These are phyloP conservation scores for Idaea biselata DNA, from an alignment of 2,888 invertebrate species.

Conservation along the genomic window DNA sequence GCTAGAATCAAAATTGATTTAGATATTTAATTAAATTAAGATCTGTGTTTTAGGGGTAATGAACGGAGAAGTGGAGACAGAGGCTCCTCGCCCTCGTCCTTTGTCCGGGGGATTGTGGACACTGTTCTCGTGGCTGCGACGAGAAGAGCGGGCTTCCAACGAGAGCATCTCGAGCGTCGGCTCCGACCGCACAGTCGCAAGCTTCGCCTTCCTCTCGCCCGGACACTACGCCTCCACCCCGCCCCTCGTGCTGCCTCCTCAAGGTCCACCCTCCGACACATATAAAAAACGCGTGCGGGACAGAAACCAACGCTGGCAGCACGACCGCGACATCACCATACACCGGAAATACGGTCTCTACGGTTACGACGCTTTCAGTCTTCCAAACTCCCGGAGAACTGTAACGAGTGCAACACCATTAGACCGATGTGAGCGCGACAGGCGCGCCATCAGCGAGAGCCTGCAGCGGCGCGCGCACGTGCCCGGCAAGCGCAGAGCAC, in stretches of 20 bases:
- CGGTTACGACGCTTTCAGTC: conserved; percentile 65
- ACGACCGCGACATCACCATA: conserved; percentile 82
- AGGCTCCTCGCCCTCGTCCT: conserved; percentile 64
- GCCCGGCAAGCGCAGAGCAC: conserved; percentile 88
- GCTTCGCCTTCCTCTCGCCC: conserved; percentile 85
- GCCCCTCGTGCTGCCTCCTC: conserved; percentile 67
- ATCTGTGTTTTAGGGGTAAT: conserved; percentile 58
- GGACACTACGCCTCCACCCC: conserved; percentile 61
- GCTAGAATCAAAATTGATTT: not conserved
- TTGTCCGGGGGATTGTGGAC: conserved; percentile 78
- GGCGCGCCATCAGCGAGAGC: conserved; percentile 83
- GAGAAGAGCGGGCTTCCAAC: conserved; percentile 68
- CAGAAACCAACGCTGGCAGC: conserved; percentile 78
- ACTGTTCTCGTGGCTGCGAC: conserved; percentile 87
- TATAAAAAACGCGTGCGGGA: conserved; percentile 82
- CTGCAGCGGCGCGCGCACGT: conserved; percentile 84
- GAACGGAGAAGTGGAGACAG: conserved; percentile 54
- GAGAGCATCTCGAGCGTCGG: conserved; percentile 84
- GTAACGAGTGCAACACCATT: conserved; percentile 83
- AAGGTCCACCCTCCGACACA: conserved; percentile 82
- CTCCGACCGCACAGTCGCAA: conserved; percentile 86
- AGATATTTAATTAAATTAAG: too few species aligned
- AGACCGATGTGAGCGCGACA: conserved; percentile 48
- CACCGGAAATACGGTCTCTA: conserved; percentile 83
- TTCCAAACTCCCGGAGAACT: conserved; percentile 69